Base-by-base conservation (phyloP, 92 coral and sea anemone genomes). In the Zoanthus sansibaricus region DNA sequence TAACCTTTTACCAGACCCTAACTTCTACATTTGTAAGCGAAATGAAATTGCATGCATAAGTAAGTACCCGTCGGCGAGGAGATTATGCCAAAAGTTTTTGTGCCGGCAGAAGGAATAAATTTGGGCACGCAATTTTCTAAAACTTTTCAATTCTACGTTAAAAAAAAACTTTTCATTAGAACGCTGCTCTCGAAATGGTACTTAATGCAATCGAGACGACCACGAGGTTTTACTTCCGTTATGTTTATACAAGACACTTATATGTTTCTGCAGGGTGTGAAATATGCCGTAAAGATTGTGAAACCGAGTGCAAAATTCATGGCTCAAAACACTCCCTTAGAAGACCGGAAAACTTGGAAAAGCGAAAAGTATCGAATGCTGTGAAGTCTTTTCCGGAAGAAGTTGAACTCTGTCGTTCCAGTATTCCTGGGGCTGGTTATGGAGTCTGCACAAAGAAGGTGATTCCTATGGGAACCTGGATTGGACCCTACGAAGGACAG, bases 391-490 rank as follows among this genome's bases (percentile, higher is more conserved):
- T 97, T 71, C 99, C 99, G 4, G 96, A 93, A 8, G 99, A 97
- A 83, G 98, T 97, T 3, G 98, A 97, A 78, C 87, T 97, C 18
- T 97, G 99, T 20, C 90, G 93, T 62, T 97, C 99, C 68, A 95
- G 95, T 72, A 93, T 97, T 52, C 97, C 99, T 17, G 98, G 99
- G 11, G 94, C 95, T 32, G 95, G 93, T 7, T 95, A 94, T 21
- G 99, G 99, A 16, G 99, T 97, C 44, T 92, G 97, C 82, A 98
- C 99, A 9, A 97, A 92, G 90, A 96, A 93, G 73, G 95, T 90
- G 59, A 95, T 97, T 86, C 99, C 99, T 16, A 80, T 97, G 66
- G 99, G 99, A 18, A 97, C 99, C 8, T 97, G 99, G 99, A 97
- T 97, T 52, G 99, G 99, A 10, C 99, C 99, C 58, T 97, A 97